A percentile compares a stretch with the other conserved stretches of the same genome.
These are phyloP conservation scores for Lophura nycthemera DNA, from an alignment of 2,113 vertebrate genomes.

Conservation along the genomic window DNA sequence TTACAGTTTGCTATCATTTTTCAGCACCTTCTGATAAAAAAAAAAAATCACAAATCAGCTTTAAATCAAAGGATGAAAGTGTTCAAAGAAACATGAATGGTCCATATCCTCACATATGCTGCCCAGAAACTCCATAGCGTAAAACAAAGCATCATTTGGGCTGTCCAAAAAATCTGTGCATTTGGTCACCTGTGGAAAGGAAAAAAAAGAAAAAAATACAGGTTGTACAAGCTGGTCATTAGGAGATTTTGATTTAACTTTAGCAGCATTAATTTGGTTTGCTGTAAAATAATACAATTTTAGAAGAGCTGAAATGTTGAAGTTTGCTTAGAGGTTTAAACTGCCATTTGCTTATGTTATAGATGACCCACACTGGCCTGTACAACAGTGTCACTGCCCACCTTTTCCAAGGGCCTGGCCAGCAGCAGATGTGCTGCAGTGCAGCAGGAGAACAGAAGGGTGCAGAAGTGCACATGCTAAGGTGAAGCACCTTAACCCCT, in stretches of 20 bases:
- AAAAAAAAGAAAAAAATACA: background rate
- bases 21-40: background rate
- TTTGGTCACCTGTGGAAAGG: background rate
- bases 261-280: background rate
- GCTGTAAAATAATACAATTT: background rate
- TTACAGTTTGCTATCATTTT: background rate
- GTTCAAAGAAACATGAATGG: background rate
- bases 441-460: background rate
- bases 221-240: background rate
- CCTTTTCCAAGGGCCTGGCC: rapidly evolving
- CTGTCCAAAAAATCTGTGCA: background rate
- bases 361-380: background rate
- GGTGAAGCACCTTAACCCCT: background rate
- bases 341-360: background rate
- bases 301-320: background rate
- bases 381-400: background rate
- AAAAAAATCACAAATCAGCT: background rate
- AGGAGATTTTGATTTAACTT: background rate
- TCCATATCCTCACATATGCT: background rate
- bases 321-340: background rate
- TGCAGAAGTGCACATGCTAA: background rate
- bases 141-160: background rate
- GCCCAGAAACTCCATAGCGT: background rate
- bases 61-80: background rate
- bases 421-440: rapidly evolving